Base-by-base conservation (phyloP, 2,797 vertebrate genomes). In the Mastacembelus armatus region DNA sequence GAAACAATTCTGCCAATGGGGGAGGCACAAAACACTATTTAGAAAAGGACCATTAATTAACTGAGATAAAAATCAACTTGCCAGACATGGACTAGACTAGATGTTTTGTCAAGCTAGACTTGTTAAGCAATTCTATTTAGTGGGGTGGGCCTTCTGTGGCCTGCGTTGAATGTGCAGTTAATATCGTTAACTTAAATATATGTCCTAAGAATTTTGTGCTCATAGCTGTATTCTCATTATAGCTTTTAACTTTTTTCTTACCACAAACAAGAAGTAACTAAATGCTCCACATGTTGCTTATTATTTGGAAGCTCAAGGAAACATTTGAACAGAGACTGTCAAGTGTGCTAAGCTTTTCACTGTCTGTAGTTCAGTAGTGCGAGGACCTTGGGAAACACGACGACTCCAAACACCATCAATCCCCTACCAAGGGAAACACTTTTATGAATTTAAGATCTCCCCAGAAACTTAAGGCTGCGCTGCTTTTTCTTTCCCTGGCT, bases 341-440 rank as follows among this genome's bases (percentile, higher is more conserved):
- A 71, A 43, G 40, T 55, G 44, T 67, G 36, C 39, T 74, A 54
- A 78, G 77, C 69, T 73, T 79, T 61, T 79, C n/a, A 74, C 71
- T 71, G 42, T 70, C 48, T 77, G 32, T 24, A 36, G 32, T 70
- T 36, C 18, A 44, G 61, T 57, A 57, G 47, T 58, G 45, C 60
- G 22, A 57, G 63, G 71, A 78, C 69, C 70, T 66, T 71, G 57
- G 33, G 66, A 77, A 78, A 66, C 45, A 66, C 42, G 78, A 63
- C 54, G 68, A 55, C 30, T 81, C 59, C 51, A 18, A 7, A 1
- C 6, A 65, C 26, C 30, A 49, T 75, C 50, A 49, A 56, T 18
- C 19, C 14, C 60, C 47, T 54, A 66, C 33, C 4, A 33, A 47
- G 57, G 71, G 42, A 71, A 70, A 67, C 30, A 47, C 55, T 15